Percentiles rank a stretch among this genome's conserved stretches.
Evolutionary conservation across 2,888 invertebrate genomes (phyloP).

Genomic region (Pseudolycoriella hygida): DNA sequence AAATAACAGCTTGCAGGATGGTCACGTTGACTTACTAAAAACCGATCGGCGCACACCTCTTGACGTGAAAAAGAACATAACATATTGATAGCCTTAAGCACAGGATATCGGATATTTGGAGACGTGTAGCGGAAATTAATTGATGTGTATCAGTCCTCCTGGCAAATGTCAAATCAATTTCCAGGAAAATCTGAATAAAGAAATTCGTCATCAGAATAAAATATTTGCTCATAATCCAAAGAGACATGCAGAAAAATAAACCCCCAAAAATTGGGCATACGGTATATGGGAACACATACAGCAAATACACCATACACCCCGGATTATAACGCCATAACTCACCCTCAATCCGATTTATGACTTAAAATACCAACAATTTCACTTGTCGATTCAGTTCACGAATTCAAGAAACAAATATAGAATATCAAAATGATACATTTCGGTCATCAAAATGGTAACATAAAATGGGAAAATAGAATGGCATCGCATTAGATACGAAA

Average conservation of each 20-base stretch:
- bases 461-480: constrained; percentile 7
- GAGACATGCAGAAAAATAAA: not conserved
- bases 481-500: not conserved
- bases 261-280: not conserved
- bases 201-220: constrained; percentile 1
- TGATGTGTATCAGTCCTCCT: not conserved
- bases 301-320: not conserved
- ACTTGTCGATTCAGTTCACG: constrained; percentile 14
- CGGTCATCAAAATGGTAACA: constrained; percentile 11
- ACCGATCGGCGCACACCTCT: no score
- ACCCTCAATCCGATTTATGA: constrained; percentile 3
- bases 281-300: not conserved
- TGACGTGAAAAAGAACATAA: no score
- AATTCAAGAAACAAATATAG: constrained; percentile 13
- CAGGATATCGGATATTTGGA: no score
- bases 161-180: not conserved
- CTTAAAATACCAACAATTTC: constrained; percentile 6
- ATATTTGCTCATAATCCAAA: no score
- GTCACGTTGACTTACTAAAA: no score
- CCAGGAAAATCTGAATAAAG: constrained; percentile 1
- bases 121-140: no score
- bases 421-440: constrained; percentile 15
- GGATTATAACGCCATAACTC: constrained; percentile 3
- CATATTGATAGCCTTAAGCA: no score
- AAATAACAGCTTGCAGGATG: no score